Percentiles rank a stretch among this genome's conserved stretches.
Evolutionary conservation across 2,888 invertebrate species (phyloP).

Genomic region (Nomada hirtipes): DNA sequence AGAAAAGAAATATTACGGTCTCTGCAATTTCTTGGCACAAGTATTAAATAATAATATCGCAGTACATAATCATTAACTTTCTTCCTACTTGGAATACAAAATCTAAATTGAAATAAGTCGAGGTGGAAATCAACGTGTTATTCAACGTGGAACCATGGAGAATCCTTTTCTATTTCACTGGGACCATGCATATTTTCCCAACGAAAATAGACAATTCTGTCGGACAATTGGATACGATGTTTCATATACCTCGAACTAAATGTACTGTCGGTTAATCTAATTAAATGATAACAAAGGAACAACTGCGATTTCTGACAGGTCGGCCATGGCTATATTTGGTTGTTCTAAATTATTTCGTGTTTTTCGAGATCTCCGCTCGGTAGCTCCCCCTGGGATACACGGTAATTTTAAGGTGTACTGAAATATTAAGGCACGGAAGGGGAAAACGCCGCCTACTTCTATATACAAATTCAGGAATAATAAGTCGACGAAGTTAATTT

Average conservation of each 20-base stretch:
- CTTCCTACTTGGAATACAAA: neutral
- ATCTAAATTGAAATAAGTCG: neutral
- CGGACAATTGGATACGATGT: conserved; percentile 8
- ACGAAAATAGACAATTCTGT: neutral
- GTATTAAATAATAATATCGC: neutral
- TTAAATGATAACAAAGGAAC: conserved; percentile 54
- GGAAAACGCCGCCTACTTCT: neutral
- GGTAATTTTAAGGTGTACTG: conserved; percentile 27
- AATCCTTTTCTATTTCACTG: conserved; percentile 20
- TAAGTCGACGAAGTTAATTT: neutral
- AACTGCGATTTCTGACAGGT: conserved; percentile 7
- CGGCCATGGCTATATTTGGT: neutral
- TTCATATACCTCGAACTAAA: conserved; percentile 11
- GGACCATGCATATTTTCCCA: neutral
- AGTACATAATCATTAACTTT: neutral
- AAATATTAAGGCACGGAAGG: conserved; percentile 16
- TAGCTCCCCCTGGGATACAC: neutral
- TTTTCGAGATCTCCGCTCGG: conserved; percentile 28
- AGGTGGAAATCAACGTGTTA: conserved; percentile 10
- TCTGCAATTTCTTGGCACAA: conserved; percentile 62
- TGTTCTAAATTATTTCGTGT: conserved; percentile 33
- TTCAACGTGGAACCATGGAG: neutral
- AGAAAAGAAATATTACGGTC: neutral
- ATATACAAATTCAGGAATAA: conserved; percentile 12
- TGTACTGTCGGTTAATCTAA: conserved; percentile 28